These are phyloP conservation scores for Leptopilina myrica DNA, from an alignment of 2,888 invertebrate species.

Conservation along the genomic window DNA sequence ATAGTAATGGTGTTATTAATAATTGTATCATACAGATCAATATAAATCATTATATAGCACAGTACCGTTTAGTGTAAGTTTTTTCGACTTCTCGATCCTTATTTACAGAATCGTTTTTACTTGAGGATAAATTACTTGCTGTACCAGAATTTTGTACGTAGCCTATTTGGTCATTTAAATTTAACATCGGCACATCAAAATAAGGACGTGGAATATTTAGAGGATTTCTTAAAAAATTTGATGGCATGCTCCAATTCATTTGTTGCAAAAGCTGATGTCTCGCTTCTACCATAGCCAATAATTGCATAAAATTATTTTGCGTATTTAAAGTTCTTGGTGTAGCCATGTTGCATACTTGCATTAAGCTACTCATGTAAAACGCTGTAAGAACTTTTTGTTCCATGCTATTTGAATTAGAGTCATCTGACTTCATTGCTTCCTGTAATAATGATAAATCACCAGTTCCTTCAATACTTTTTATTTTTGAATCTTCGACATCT, in stretches of 20 bases:
- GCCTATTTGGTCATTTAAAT: slow-evolving; percentile 68
- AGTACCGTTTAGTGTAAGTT: slow-evolving; percentile 72
- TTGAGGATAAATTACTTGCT: slow-evolving; percentile 66
- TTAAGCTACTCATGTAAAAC: slow-evolving; percentile 75
- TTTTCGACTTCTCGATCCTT: slow-evolving; percentile 65
- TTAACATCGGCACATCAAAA: slow-evolving; percentile 64
- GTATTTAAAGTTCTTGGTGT: slow-evolving; percentile 62
- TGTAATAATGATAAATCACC: slow-evolving; percentile 71
- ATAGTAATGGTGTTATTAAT: background rate
- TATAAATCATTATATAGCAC: slow-evolving; percentile 27
- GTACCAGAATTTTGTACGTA: slow-evolving; percentile 67
- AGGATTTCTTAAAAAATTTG: slow-evolving; percentile 69
- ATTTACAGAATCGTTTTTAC: slow-evolving; percentile 68
- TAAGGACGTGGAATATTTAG: slow-evolving; percentile 63
- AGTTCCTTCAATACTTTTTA: slow-evolving; percentile 63
- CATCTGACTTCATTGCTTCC: slow-evolving; percentile 66
- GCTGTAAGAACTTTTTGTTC: slow-evolving; percentile 76
- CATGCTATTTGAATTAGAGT: slow-evolving; percentile 63
- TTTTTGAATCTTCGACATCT: slow-evolving; percentile 52
- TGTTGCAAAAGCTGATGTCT: slow-evolving; percentile 74
- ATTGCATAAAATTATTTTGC: slow-evolving; percentile 70
- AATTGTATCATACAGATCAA: background rate
- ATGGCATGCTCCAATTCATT: slow-evolving; percentile 70
- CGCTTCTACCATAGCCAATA: slow-evolving; percentile 72
- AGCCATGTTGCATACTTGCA: slow-evolving; percentile 73